Percentiles rank a stretch among this genome's conserved stretches.
Conservation (phyloP, 1,140 invertebrate genomes). For the Schlechtendalia chinensis region DNA sequence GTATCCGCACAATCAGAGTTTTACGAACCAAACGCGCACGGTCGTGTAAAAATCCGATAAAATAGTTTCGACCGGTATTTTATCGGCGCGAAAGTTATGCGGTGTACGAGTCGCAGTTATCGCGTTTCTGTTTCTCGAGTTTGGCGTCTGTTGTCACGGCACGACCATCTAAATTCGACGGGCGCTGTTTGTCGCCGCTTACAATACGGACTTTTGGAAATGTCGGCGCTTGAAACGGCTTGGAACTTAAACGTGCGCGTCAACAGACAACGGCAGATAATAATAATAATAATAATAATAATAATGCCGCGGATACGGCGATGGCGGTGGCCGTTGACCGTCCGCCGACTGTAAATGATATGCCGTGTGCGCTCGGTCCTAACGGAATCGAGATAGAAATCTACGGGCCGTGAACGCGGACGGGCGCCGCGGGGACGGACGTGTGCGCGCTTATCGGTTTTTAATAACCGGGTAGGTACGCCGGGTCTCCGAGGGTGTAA, state of each 20-base stretch:
- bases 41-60: not conserved
- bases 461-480: constrained; percentile 17
- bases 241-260: too few species aligned
- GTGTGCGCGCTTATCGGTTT: too few species aligned
- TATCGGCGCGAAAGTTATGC: not conserved
- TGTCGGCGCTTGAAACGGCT: too few species aligned
- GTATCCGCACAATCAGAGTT: too few species aligned
- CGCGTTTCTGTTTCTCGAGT: not conserved
- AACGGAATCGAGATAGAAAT: constrained; percentile 38
- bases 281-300: constrained; percentile 13
- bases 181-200: too few species aligned
- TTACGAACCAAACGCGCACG: too few species aligned
- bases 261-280: too few species aligned
- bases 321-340: not conserved
- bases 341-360: constrained; percentile 6
- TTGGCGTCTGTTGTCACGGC: not conserved
- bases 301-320: not conserved
- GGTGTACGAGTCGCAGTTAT: not conserved
- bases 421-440: too few species aligned
- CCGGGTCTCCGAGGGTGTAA: too few species aligned
- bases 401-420: not conserved
- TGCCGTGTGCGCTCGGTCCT: not conserved
- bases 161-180: too few species aligned
- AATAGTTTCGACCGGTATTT: not conserved
- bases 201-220: too few species aligned